phyloP scores from a whole-genome alignment of 2,797 vertebrate genomes.

The Dromococcyx pavoninus region DNA sequence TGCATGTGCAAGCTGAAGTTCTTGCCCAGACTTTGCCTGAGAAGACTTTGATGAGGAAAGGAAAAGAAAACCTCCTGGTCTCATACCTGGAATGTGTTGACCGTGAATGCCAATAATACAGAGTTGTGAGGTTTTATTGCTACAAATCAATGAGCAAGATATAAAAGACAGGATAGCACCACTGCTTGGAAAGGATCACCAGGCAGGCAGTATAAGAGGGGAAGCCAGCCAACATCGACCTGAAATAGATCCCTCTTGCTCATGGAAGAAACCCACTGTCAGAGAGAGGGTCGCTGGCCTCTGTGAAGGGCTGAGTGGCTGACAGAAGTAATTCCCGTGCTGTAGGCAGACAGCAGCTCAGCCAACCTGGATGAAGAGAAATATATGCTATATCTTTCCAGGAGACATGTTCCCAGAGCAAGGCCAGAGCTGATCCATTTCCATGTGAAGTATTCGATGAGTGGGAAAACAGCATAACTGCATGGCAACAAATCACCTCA shows the following conservation, averaged over 20 bases:
- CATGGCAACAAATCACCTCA: not conserved
- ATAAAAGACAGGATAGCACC: fast-evolving
- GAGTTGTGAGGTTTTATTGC: not conserved
- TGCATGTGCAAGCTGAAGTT: not conserved
- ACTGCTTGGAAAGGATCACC: not conserved
- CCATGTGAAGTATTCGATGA: not conserved
- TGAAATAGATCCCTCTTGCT: not conserved
- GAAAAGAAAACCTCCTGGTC: not conserved
- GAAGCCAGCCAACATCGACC: not conserved
- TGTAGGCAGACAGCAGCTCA: not conserved
- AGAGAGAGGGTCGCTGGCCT: not conserved
- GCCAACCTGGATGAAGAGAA: not conserved
- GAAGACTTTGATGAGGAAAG: not conserved
- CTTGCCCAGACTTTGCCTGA: not conserved
- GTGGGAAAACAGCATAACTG: not conserved
- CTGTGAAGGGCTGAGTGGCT: not conserved
- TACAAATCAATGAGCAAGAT: not conserved
- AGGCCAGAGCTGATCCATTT: not conserved
- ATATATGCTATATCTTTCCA: not conserved
- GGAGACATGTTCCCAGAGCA: not conserved
- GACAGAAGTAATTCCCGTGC: not conserved
- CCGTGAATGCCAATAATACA: not conserved
- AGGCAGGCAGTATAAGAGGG: too few relatives aligned
- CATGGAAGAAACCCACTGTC: not conserved
- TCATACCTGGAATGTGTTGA: not conserved